Percentiles rank a stretch among this genome's conserved stretches.
Conservation (phyloP, 23 tunicate genomes). For the Styela plicata region DNA sequence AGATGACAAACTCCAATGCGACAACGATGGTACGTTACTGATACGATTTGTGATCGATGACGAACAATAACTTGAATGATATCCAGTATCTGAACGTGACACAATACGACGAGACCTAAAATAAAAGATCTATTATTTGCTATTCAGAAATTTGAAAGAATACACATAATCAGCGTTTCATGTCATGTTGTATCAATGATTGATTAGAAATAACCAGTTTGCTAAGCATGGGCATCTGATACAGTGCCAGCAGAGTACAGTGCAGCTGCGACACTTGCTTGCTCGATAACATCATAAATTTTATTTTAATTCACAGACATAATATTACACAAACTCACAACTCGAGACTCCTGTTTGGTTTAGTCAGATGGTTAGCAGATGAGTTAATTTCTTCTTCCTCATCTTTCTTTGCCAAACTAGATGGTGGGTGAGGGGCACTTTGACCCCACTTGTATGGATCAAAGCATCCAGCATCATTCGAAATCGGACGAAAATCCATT, state of each 20-base stretch:
- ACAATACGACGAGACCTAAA: background rate
- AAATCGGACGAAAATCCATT: conserved; percentile 59
- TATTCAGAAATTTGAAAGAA: background rate
- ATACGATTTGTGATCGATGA: conserved; percentile 7
- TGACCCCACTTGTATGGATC: conserved; percentile 95
- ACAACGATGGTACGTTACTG: background rate
- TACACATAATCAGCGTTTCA: no score
- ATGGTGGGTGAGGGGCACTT: background rate
- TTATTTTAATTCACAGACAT: background rate
- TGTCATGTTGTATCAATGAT: no score
- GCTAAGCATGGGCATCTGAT: no score
- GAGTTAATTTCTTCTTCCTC: background rate
- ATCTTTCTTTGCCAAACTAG: background rate
- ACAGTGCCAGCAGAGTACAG: no score
- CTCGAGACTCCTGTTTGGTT: background rate
- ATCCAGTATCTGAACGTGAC: background rate
- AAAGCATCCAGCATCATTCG: conserved; percentile 56
- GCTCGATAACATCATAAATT: no score
- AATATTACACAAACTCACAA: background rate
- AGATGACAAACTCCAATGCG: conserved; percentile 66
- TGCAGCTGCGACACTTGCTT: no score
- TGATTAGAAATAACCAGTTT: no score
- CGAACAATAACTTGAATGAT: conserved; percentile 20
- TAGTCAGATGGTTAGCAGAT: background rate
- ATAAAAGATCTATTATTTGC: background rate